phyloP scores from a whole-genome alignment of 2,113 vertebrate species.

The Xenopus laevis region DNA sequence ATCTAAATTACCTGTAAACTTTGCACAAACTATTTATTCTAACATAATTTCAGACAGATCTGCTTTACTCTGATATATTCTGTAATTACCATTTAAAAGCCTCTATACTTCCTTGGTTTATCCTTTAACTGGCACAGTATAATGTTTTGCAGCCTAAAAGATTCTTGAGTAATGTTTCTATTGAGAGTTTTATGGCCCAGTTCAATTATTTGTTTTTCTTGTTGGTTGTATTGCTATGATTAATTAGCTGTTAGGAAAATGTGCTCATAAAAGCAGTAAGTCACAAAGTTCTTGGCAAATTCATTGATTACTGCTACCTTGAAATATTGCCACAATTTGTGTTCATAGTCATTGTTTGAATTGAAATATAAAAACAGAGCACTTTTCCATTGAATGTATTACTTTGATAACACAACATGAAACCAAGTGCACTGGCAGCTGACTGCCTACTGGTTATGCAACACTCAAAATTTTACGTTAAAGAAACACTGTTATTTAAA shows the following conservation, averaged over 20 bases:
- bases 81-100: background rate
- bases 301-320: conserved; percentile 53
- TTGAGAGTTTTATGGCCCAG: conserved; percentile 10
- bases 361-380: conserved; percentile 50
- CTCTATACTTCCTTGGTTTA: background rate
- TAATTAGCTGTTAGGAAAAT: conserved; percentile 52
- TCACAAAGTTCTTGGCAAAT: conserved; percentile 49
- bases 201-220: conserved; percentile 34
- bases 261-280: conserved; percentile 46
- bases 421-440: conserved; percentile 51
- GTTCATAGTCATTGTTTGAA: conserved; percentile 45
- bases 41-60: background rate
- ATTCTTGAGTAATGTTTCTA: background rate
- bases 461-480: conserved; percentile 62
- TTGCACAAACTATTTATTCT: background rate
- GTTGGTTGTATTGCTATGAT: conserved; percentile 42
- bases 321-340: conserved; percentile 52
- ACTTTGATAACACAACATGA: conserved; percentile 22
- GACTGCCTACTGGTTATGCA: conserved; percentile 50
- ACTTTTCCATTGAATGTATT: conserved; percentile 54
- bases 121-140: conserved; percentile 18
- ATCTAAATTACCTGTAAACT: background rate
- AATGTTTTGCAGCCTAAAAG: conserved; percentile 18
- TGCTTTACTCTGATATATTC: background rate
- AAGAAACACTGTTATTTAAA: conserved; percentile 71